Evolutionary conservation across 2,888 invertebrate genomes (phyloP).

Genomic region (Quadroppia sp.): DNA sequence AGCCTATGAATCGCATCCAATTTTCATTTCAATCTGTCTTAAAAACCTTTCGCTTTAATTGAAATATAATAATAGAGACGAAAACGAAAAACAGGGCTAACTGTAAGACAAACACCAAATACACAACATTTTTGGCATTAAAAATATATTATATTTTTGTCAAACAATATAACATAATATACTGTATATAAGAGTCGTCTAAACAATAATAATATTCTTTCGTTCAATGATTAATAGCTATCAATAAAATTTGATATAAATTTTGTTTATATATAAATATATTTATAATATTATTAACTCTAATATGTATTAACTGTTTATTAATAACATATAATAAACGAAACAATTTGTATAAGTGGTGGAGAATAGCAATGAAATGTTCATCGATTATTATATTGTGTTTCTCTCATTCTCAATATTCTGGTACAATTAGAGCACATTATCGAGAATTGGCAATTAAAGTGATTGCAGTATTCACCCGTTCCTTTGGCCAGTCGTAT

Average conservation of each 20-base stretch:
- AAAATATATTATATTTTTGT: too few species aligned
- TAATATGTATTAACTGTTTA: neutral
- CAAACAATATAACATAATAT: too few species aligned
- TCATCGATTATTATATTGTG: neutral
- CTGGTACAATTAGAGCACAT: slow-evolving; percentile 24
- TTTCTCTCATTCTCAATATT: too few species aligned
- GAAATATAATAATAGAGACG: slow-evolving; percentile 26
- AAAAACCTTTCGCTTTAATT: slow-evolving; percentile 30
- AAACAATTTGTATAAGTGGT: slow-evolving; percentile 2
- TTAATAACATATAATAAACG: neutral
- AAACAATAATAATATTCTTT: neutral
- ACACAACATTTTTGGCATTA: too few species aligned
- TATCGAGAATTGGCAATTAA: slow-evolving; percentile 20
- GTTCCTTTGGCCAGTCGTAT: neutral
- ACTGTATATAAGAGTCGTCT: too few species aligned
- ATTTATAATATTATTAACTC: neutral
- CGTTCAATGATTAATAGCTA: neutral
- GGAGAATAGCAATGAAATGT: neutral
- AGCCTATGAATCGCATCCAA: neutral
- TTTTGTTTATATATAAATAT: neutral
- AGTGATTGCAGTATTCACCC: slow-evolving; percentile 25
- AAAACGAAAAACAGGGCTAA: neutral
- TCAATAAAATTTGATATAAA: slow-evolving; percentile 6
- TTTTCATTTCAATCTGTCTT: slow-evolving; percentile 9
- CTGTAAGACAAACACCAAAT: neutral